Evolutionary conservation across 2,113 vertebrate genomes (phyloP).

Genomic region (Ellobius talpinus): DNA sequence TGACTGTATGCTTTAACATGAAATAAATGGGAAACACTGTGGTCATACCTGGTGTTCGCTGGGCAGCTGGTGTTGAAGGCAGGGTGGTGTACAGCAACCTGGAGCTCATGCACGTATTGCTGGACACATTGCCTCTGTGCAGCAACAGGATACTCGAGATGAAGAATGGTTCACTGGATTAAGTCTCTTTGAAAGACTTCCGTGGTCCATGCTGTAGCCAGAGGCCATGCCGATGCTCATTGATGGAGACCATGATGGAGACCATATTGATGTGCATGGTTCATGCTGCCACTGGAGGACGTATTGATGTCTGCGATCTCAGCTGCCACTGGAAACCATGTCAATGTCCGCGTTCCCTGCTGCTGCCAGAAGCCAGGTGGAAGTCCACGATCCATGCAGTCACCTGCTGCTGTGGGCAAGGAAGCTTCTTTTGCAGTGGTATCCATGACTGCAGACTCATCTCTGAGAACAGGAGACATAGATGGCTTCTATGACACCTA

Average conservation of each 20-base stretch:
- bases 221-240: not conserved
- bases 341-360: not conserved
- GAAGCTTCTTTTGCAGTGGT: not conserved
- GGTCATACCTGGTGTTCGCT: not conserved
- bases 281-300: not conserved
- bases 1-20: not conserved
- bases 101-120: too few species aligned
- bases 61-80: not conserved
- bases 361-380: not conserved
- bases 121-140: too few species aligned
- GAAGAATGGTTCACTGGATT: not conserved
- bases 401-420: not conserved
- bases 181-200: not conserved
- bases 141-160: too few species aligned
- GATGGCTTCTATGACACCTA: not conserved
- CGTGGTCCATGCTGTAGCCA: not conserved
- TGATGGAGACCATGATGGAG: too few species aligned
- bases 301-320: not conserved
- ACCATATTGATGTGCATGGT: too few species aligned
- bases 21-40: not conserved
- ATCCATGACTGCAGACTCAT: not conserved
- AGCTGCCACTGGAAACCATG: not conserved
- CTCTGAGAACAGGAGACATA: not conserved
- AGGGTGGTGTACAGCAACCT: not conserved
- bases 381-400: not conserved